Conservation (phyloP, 2,888 invertebrate species). For the Andrena haemorrhoa region DNA sequence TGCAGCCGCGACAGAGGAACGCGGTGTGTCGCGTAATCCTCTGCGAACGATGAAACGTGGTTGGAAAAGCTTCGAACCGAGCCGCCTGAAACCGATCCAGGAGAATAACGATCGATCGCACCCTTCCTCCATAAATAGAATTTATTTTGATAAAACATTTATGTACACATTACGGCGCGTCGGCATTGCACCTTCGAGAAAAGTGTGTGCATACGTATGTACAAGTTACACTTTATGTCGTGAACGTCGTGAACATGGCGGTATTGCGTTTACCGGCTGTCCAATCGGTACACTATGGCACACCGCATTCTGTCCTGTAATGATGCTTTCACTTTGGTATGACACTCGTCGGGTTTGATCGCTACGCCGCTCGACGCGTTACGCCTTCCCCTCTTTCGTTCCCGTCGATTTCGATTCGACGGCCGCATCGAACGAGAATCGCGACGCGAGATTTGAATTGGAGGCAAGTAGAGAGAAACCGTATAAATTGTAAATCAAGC, state of each 20-base stretch:
- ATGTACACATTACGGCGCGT: background rate
- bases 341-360: background rate
- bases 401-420: background rate
- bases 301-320: conserved; percentile 10
- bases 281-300: conserved; percentile 13
- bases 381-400: background rate
- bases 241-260: background rate
- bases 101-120: conserved; percentile 64
- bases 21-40: conserved; percentile 73
- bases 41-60: conserved; percentile 85
- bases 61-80: conserved; percentile 69
- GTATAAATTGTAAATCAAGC: background rate
- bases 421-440: no score
- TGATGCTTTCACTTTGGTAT: conserved; percentile 74
- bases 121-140: conserved; percentile 53
- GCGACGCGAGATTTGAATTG: background rate
- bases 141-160: conserved; percentile 64
- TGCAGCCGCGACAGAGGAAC: conserved; percentile 87
- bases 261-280: background rate
- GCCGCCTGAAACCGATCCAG: conserved; percentile 74
- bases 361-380: background rate
- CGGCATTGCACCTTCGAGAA: background rate
- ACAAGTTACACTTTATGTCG: conserved; percentile 13
- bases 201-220: conserved; percentile 23
- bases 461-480: background rate